Base-by-base conservation (phyloP, 37 sponge, comb jelly and placozoan genomes). In the Eunapius fragilis region DNA sequence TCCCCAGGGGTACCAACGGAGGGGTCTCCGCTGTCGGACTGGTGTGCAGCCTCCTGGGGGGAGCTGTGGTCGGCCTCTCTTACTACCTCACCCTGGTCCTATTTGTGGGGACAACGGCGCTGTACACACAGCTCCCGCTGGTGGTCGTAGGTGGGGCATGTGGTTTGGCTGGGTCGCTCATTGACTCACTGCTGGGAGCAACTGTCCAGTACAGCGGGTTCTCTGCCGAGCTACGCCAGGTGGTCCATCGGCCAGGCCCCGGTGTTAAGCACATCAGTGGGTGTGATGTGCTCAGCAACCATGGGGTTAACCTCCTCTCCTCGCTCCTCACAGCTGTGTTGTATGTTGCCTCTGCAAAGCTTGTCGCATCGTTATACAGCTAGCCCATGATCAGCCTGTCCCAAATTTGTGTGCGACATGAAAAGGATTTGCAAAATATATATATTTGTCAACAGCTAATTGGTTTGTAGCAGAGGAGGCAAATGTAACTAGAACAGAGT, bases 1-100 rank as follows among this genome's bases (percentile, higher is more conserved):
- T 97, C 14, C 98, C 96, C 0, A 72, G 70, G n/a, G 98, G 98
- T 9, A 97, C 98, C 28, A 97, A 97, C 73, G 98, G 98, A 14
- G 98, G 96, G 10, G 86, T 97, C 17, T 87, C 98, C 4, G 19
- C 83, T 11, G 26, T 86, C 25, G 98, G 98, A 6, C 70, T 88
- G 0, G 47, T 81, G 19, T 90, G 85, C 80, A 97, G 98, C 76
- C 31, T 87, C 74, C 38, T 58, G 10, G 98, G 98, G 19, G 98
- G 98, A 19, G 17, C 85, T 26, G 32, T 89, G 0, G 85, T 95
- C 49, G 98, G 98, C 23, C 73, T 89, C 22, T 82, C 92, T 0
- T 95, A 91, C 74, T 91, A 67, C 38, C 10, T 91, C 17, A 80
- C 84, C 0, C 25, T 70, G 50, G 13, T 74, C 0, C 32, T 85